phyloP scores from a whole-genome alignment of 2,888 invertebrate species.

The Papilio protenor region DNA sequence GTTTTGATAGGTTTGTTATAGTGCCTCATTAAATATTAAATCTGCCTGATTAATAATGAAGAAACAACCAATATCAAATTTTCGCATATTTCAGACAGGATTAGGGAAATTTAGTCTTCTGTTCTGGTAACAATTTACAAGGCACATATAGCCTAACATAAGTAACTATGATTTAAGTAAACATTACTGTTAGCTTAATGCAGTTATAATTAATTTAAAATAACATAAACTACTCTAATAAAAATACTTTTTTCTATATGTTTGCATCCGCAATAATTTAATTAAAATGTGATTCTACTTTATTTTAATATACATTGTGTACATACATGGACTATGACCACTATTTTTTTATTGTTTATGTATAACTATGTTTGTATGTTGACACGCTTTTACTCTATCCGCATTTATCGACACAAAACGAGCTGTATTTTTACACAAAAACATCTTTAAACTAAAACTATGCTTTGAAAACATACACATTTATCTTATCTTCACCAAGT shows the following conservation, averaged over 20 bases:
- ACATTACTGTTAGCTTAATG: background rate
- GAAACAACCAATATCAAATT: background rate
- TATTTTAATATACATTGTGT: background rate
- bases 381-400: constrained; percentile 23
- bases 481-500: constrained; percentile 72
- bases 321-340: background rate
- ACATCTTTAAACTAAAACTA: constrained; percentile 41
- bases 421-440: constrained; percentile 38
- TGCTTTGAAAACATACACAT: constrained; percentile 52
- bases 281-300: background rate
- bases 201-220: background rate
- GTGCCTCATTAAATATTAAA: background rate
- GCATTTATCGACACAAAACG: constrained; percentile 42
- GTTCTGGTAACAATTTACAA: constrained; percentile 35
- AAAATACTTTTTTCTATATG: background rate
- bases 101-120: constrained; percentile 31
- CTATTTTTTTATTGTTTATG: background rate
- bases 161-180: background rate
- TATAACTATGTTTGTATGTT: background rate
- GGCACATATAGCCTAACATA: constrained; percentile 1
- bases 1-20: no score
- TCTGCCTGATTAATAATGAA: background rate
- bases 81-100: background rate
- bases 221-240: background rate
- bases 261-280: background rate